phyloP scores from a whole-genome alignment of 2,888 invertebrate species.

The Caradrina clavipalpis region DNA sequence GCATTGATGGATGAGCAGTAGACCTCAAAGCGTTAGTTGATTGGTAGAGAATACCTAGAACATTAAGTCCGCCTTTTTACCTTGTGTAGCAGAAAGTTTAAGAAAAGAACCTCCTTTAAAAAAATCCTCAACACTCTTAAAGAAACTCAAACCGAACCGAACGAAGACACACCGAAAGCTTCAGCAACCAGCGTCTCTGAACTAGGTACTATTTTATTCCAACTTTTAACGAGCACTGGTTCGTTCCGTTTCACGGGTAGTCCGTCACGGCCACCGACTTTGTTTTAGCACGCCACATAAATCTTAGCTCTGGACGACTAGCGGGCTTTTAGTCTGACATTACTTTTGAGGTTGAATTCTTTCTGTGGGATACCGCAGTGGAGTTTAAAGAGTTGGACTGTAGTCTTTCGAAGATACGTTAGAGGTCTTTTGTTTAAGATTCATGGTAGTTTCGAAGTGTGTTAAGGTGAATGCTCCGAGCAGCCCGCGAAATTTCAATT shows the following conservation, averaged over 20 bases:
- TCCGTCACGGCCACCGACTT: constrained; percentile 66
- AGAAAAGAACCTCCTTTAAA: no score
- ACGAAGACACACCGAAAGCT: constrained; percentile 35
- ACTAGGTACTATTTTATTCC: constrained; percentile 61
- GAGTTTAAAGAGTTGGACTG: constrained; percentile 39
- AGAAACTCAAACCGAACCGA: constrained; percentile 13
- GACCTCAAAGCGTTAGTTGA: no score
- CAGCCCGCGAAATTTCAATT: no score
- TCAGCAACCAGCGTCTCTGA: constrained; percentile 60
- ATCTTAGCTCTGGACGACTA: constrained; percentile 63
- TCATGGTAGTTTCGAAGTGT: constrained; percentile 5
- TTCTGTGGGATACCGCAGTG: constrained; percentile 42
- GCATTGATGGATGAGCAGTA: no score
- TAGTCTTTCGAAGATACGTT: constrained; percentile 17
- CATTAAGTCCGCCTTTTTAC: no score
- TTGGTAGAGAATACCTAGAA: no score
- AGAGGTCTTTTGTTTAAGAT: constrained; percentile 13
- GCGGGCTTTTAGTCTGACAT: constrained; percentile 61
- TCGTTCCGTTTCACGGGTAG: constrained; percentile 65
- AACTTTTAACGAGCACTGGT: constrained; percentile 68
- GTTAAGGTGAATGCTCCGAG: no score
- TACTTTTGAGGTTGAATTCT: constrained; percentile 58
- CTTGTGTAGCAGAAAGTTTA: no score
- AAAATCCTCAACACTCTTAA: not conserved
- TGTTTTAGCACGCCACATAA: constrained; percentile 67